Evolutionary conservation across 2,888 invertebrate genomes (phyloP).

Genomic region (Pollenia amentaria): DNA sequence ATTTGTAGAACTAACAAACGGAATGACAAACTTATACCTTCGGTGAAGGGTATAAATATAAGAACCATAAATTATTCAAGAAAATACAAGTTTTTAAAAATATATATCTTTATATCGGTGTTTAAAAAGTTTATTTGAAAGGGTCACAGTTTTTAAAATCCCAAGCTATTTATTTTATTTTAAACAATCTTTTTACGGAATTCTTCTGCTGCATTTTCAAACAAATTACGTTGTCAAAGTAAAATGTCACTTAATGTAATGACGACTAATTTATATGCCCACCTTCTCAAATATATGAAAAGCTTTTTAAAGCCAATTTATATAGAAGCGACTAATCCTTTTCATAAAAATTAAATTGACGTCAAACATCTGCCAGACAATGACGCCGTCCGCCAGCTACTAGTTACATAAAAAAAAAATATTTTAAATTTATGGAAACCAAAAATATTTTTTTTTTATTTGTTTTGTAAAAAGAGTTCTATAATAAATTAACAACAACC

Average conservation of each 20-base stretch:
- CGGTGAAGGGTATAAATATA: no score
- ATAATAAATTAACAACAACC: slow-evolving; percentile 67
- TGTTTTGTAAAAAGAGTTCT: slow-evolving; percentile 35
- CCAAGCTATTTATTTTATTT: slow-evolving; percentile 49
- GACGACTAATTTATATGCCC: slow-evolving; percentile 73
- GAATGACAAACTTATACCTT: no score
- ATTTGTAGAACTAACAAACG: no score
- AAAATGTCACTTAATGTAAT: slow-evolving; percentile 53
- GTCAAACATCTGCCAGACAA: slow-evolving; percentile 68
- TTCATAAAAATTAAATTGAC: slow-evolving; percentile 65
- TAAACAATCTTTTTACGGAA: slow-evolving; percentile 16
- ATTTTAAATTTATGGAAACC: slow-evolving; percentile 46
- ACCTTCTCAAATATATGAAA: slow-evolving; percentile 59
- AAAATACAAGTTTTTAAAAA: background rate
- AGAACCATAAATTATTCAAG: background rate
- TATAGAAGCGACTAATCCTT: slow-evolving; percentile 70
- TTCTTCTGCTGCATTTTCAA: slow-evolving; percentile 5
- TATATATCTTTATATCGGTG: background rate
- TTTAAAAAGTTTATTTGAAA: slow-evolving; percentile 29
- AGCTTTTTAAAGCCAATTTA: slow-evolving; percentile 73
- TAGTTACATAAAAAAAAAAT: slow-evolving; percentile 3
- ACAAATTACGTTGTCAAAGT: slow-evolving; percentile 71
- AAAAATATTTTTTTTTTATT: slow-evolving; percentile 38
- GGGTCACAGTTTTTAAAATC: slow-evolving; percentile 8
- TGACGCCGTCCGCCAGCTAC: background rate